These are phyloP conservation scores for Pseudomyrmex pallidus DNA, from an alignment of 1,140 invertebrate genomes.

Conservation along the genomic window DNA sequence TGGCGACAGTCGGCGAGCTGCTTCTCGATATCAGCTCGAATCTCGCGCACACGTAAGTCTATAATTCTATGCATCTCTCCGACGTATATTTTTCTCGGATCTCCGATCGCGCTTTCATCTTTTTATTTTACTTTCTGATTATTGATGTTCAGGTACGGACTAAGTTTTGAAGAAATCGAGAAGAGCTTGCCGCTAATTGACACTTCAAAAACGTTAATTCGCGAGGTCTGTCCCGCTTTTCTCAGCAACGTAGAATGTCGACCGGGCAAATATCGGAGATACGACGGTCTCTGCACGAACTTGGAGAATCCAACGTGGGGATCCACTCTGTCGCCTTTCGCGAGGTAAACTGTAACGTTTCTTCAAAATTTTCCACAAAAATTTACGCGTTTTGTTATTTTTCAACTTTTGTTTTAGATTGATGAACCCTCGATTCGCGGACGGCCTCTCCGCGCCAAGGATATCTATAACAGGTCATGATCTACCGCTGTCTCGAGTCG, in stretches of 20 bases:
- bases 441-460: slow-evolving; percentile 93
- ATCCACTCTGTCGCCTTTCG: slow-evolving; percentile 92
- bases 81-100: slow-evolving; percentile 2
- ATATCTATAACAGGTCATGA: slow-evolving; percentile 90
- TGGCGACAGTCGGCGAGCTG: slow-evolving; percentile 93
- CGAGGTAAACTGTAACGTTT: slow-evolving; percentile 86
- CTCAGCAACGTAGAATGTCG: slow-evolving; percentile 94
- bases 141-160: slow-evolving; percentile 89
- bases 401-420: slow-evolving; percentile 84
- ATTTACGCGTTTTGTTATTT: background rate
- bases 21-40: slow-evolving; percentile 94
- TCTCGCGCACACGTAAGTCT: slow-evolving; percentile 92
- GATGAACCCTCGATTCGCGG: slow-evolving; percentile 91
- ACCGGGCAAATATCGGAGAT: slow-evolving; percentile 94
- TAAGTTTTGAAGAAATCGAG: slow-evolving; percentile 94
- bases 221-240: slow-evolving; percentile 94
- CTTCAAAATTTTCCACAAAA: background rate
- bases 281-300: slow-evolving; percentile 97
- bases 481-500: slow-evolving; percentile 92
- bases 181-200: slow-evolving; percentile 95
- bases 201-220: slow-evolving; percentile 94
- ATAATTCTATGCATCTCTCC: background rate
- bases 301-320: slow-evolving; percentile 96
- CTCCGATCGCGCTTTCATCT: background rate
- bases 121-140: slow-evolving; percentile 13